Conservation (phyloP, 2,888 invertebrate species). For the Cactoblastis cactorum region DNA sequence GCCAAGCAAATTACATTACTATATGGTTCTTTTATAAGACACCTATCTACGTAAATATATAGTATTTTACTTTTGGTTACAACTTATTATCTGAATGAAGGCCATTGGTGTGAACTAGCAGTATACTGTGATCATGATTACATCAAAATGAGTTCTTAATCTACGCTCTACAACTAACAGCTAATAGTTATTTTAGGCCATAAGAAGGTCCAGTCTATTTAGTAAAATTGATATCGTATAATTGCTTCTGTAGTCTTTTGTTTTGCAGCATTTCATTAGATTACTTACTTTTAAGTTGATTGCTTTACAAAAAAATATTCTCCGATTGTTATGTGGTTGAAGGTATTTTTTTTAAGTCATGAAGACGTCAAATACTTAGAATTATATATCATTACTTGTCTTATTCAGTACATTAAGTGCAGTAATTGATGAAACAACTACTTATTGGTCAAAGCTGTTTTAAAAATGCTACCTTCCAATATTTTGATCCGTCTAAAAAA, state of each 20-base stretch:
- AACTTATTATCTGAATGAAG: constrained; percentile 41
- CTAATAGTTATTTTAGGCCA: constrained; percentile 12
- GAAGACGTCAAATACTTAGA: too few species aligned
- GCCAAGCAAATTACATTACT: constrained; percentile 31
- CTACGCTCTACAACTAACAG: constrained; percentile 5
- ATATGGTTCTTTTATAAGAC: constrained; percentile 19
- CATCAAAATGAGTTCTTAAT: constrained; percentile 20
- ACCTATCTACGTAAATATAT: constrained; percentile 13
- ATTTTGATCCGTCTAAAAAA: background rate
- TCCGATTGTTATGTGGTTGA: too few species aligned
- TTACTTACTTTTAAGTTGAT: background rate
- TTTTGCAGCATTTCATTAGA: background rate
- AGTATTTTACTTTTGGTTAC: constrained; percentile 14
- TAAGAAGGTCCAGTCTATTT: constrained; percentile 6
- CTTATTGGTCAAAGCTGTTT: background rate
- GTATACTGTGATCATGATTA: constrained; percentile 30
- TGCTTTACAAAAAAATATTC: too few species aligned
- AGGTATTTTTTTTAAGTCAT: too few species aligned
- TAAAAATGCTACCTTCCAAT: background rate
- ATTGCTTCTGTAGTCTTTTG: constrained; percentile 6
- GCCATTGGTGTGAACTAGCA: constrained; percentile 37
- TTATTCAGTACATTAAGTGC: background rate
- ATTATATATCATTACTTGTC: too few species aligned
- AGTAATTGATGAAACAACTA: background rate
- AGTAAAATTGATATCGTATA: constrained; percentile 4